Conservation (phyloP, 2,113 vertebrate genomes). For the Prionailurus bengalensis region DNA sequence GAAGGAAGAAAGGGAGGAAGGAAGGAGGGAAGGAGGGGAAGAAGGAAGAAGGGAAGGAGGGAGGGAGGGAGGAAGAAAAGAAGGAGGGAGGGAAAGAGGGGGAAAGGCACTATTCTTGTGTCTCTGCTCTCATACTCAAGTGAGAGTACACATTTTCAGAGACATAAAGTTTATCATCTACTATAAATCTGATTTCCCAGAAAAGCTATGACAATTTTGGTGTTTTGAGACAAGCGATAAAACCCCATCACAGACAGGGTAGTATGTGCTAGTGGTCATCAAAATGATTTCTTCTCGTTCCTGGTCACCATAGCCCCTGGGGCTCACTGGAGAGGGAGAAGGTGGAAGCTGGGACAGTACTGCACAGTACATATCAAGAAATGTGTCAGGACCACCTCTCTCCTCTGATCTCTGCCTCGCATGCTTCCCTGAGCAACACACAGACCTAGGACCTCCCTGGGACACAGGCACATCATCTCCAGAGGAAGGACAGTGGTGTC, state of each 20-base stretch:
- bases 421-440: background rate
- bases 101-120: fast-evolving
- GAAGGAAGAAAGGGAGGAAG: too few relatives aligned
- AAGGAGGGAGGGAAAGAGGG: too few relatives aligned
- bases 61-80: too few relatives aligned
- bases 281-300: too few relatives aligned
- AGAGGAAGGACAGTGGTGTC: fast-evolving
- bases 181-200: background rate
- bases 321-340: background rate
- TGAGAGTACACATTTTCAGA: background rate
- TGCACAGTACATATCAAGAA: fast-evolving
- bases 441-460: fast-evolving
- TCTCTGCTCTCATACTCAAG: background rate
- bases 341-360: fast-evolving
- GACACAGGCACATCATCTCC: fast-evolving
- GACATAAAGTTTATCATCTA: fast-evolving
- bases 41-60: too few relatives aligned
- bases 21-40: too few relatives aligned
- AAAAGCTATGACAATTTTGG: background rate
- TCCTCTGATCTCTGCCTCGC: background rate
- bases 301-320: fast-evolving
- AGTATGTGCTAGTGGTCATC: fast-evolving
- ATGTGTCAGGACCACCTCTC: background rate
- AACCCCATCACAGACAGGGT: background rate
- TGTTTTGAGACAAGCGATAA: background rate